Evolutionary conservation across 2,113 vertebrate genomes (phyloP), one percentile per base, ranked within the genome.

Genomic region (Athene cunicularia): DNA sequence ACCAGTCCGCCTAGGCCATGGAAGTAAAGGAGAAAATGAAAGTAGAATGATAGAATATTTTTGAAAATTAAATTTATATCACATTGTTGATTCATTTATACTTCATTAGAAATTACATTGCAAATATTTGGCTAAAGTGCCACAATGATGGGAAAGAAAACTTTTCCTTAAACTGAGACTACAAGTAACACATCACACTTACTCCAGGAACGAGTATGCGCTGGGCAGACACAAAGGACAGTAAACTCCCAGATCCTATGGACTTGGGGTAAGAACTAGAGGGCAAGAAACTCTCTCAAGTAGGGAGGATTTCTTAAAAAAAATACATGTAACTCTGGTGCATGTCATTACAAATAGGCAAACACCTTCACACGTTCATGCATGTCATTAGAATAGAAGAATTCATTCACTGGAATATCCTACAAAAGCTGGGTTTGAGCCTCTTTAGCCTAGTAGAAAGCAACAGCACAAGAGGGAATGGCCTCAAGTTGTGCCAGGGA

Each of bases 51-150:
- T 12, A 45, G 37, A 37, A 16, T 67, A 74, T 49, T 81, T 66
- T 24, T 43, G 12, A 85, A 88, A 58, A 82, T 66, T 81, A 74
- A 55, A 83, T 59, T 70, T 49, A 64, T 37, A 30, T 11, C 79
- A 86, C 7, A 1, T 15, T 81, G 58, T 80, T 67, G 39, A 73
- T 92, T 90, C 59, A 90, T 86, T 60, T 93, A 23, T 63, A 93
- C 94, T 80, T 92, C 76, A 94, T 80, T 64, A 28, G 55, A 88
- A 91, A 93, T 37, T 35, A 27, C 70, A 91, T 32, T 64, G 77
- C 53, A 87, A 72, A 84, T 81, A 85, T 89, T 82, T 82, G 37
- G 50, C 35, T 94, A 12, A 49, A 89, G 55, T 45, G 33, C 47
- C 33, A 10, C 5, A 43, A 77, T 43, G 5, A 53, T 80, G 50